Conservation (phyloP, 2,113 vertebrate genomes). For the Mus spicilegus region DNA sequence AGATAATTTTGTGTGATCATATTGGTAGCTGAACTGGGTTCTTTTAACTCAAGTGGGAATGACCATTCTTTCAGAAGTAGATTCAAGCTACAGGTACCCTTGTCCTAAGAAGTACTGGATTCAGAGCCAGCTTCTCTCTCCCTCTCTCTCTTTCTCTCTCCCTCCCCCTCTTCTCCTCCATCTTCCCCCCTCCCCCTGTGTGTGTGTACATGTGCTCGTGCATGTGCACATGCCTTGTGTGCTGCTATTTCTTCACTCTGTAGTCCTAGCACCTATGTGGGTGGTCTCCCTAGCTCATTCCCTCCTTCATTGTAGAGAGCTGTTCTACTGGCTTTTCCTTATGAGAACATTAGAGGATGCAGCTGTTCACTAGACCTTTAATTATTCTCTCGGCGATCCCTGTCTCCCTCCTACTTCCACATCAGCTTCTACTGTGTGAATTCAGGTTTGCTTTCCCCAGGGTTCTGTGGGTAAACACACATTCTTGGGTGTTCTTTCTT, state of each 20-base stretch:
- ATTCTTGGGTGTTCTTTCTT: constrained; percentile 4
- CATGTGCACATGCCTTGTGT: neutral
- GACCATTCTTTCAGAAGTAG: constrained; percentile 1
- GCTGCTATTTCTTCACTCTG: neutral
- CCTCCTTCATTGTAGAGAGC: neutral
- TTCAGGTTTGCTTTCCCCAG: neutral
- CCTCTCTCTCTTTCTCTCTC: no score
- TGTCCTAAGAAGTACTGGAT: neutral
- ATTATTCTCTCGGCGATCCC: constrained; percentile 33
- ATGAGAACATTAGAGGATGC: constrained; percentile 6
- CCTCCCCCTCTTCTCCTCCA: no score
- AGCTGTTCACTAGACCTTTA: constrained; percentile 27
- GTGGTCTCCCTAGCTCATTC: neutral
- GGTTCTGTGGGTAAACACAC: constrained; percentile 7
- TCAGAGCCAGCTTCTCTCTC: neutral
- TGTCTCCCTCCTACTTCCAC: neutral
- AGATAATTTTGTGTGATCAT: constrained; percentile 16
- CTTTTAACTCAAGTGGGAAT: neutral
- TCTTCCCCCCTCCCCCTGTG: no score
- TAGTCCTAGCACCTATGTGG: neutral
- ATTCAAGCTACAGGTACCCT: neutral
- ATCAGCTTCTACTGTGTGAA: constrained; percentile 10
- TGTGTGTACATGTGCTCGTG: no score
- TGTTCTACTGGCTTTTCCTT: neutral
- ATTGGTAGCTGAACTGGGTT: neutral